phyloP scores from a whole-genome alignment of 2,797 vertebrate species.

The Arrhamphus sclerolepis region DNA sequence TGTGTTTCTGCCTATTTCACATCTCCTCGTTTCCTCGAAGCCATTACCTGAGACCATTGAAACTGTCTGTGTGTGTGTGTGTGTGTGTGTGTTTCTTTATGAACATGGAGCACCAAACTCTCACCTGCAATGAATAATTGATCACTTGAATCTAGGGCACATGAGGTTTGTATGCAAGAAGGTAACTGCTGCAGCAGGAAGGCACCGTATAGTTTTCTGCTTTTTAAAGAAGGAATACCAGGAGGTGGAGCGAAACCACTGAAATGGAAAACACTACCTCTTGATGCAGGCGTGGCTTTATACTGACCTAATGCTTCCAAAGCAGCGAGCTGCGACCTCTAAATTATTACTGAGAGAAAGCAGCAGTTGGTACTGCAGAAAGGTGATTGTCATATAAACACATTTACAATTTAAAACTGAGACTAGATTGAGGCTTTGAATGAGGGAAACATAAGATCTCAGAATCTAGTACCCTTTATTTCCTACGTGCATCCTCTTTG shows the following conservation, averaged over 20 bases:
- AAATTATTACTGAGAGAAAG: conserved; percentile 70
- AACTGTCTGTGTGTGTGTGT: conserved; percentile 22
- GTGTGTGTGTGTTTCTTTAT: conserved; percentile 24
- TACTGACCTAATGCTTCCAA: conserved; percentile 46
- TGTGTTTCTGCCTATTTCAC: conserved; percentile 69
- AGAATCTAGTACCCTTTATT: conserved; percentile 14
- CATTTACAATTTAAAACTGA: conserved; percentile 26
- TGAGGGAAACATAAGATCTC: too few species aligned
- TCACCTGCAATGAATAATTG: conserved; percentile 83
- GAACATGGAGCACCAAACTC: conserved; percentile 61
- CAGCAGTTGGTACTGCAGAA: conserved; percentile 15
- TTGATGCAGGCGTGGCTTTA: conserved; percentile 27
- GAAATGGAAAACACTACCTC: conserved; percentile 44
- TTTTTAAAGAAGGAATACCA: conserved; percentile 40
- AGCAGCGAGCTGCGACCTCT: conserved; percentile 35
- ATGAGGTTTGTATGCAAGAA: conserved; percentile 75
- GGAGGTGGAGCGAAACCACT: conserved; percentile 20
- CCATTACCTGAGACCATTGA: conserved; percentile 55
- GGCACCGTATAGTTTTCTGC: conserved; percentile 44
- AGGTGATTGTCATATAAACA: conserved; percentile 28
- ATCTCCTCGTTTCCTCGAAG: conserved; percentile 55
- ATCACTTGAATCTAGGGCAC: conserved; percentile 79
- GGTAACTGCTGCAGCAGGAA: conserved; percentile 63
- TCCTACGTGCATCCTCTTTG: conserved; percentile 5
- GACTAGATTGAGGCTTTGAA: background rate